phyloP scores from a whole-genome alignment of 1,140 invertebrate genomes.

The Aphis gossypii region DNA sequence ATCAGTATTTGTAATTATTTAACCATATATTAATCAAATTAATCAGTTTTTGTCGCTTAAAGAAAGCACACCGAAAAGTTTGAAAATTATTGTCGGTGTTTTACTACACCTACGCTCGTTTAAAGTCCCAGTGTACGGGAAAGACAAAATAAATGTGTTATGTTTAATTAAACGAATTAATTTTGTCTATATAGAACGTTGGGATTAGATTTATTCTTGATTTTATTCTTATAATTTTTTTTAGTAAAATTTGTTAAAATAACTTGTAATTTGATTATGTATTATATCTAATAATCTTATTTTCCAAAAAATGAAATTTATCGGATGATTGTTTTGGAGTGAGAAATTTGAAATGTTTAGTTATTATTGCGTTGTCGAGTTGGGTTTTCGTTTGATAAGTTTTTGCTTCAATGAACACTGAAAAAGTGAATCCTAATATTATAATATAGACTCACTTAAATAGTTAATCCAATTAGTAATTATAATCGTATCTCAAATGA shows the following conservation, averaged over 20 bases:
- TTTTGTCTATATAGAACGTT: background rate
- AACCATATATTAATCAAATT: background rate
- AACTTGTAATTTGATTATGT: background rate
- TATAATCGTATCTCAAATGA: background rate
- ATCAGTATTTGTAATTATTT: background rate
- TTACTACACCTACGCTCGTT: background rate
- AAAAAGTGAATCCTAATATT: background rate
- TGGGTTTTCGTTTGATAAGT: background rate
- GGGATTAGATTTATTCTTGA: background rate
- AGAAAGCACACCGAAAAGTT: background rate
- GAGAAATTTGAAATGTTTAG: background rate
- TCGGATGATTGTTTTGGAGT: background rate
- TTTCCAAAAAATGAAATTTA: background rate
- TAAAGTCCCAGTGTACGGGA: too few species aligned
- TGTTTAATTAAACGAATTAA: background rate
- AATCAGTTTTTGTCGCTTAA: background rate
- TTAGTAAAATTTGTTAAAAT: background rate
- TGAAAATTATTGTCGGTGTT: background rate
- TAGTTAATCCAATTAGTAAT: constrained; percentile 32
- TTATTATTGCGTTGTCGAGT: background rate
- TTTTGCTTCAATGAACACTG: background rate
- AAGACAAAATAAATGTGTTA: background rate
- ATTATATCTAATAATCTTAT: background rate
- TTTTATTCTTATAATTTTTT: background rate
- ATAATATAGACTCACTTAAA: background rate